Evolutionary conservation across 2,888 invertebrate species (phyloP).

Genomic region (Pachliopta kotzebuea): DNA sequence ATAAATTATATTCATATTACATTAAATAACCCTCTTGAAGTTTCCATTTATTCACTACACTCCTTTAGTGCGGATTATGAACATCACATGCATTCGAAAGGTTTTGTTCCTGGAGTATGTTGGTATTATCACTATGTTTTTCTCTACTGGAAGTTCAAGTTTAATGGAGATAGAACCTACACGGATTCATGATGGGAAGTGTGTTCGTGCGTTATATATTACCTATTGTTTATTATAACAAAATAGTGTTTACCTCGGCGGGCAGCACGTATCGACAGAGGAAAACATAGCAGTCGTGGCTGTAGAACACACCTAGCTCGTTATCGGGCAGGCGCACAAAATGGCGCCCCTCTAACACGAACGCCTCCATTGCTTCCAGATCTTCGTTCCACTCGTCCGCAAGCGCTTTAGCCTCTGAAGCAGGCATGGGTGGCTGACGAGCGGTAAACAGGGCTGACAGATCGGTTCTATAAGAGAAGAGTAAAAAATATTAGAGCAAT

Average conservation of each 20-base stretch:
- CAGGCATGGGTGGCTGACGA: conserved; percentile 93
- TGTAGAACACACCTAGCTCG: conserved; percentile 95
- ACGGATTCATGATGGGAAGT: too few species aligned
- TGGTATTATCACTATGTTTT: too few species aligned
- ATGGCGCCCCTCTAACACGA: conserved; percentile 97
- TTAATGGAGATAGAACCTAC: too few species aligned
- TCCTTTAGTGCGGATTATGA: too few species aligned
- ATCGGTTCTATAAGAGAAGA: conserved; percentile 84
- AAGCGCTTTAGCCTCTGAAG: conserved; percentile 91
- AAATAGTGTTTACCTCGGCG: conserved; percentile 66
- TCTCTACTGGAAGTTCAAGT: too few species aligned
- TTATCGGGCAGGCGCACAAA: conserved; percentile 98
- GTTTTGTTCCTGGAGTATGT: too few species aligned
- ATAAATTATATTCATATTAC: too few species aligned
- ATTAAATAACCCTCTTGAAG: too few species aligned
- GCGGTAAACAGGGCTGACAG: conserved; percentile 97
- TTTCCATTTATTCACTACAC: too few species aligned
- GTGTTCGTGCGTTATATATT: not conserved
- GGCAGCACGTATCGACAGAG: conserved; percentile 97
- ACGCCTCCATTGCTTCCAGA: conserved; percentile 97
- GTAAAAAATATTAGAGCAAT: not conserved
- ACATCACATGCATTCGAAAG: too few species aligned
- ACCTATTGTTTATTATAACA: not conserved
- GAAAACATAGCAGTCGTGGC: conserved; percentile 98
- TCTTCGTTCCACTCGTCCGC: conserved; percentile 99